Evolutionary conservation across 2,888 invertebrate genomes (phyloP), one percentile per base, ranked within the genome.

Genomic region (Dendrolimus pini): DNA sequence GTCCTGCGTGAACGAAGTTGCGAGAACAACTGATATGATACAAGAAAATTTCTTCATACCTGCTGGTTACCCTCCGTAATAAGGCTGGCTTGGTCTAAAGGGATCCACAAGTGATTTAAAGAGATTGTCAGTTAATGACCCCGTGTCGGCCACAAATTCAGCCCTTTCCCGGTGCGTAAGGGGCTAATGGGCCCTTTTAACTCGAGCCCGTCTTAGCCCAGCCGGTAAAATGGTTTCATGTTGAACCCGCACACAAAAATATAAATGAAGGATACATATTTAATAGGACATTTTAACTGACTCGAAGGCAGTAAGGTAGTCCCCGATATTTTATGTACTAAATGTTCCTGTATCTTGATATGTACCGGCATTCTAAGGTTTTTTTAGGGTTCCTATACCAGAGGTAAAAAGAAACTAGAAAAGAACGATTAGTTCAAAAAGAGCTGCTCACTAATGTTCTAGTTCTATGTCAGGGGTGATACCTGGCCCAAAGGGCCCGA

Each of bases 41-140:
- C 70, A 74, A 68, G 74, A 66, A 80, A 83, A 86, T 86, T 81
- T 81, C 85, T 85, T 86, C 82, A 85, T 86, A 83, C 73, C 74
- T 66, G 47, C 60, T 62, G 63, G 73, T 74, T 78, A 80, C 85
- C 85, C 88, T 80, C 69, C 61, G 78, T 82, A 86, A 86, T 87
- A 85, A 85, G 80, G 68, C 75, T 69, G 75, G 62, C 61, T 66
- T 69, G 75, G 77, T 67, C 80, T 77, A 71, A 65, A 64, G 79
- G 82, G 82, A 80, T 83, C 82, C 71, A 80, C 84, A 82, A 89
- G 88, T 85, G 85, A 88, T 87, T 88, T 86, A 86, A 83, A 83
- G 83, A 85, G 84, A 85, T 86, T 84, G 82, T 83, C 85, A 83
- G 85, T 82, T 86, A 85, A 88, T 85, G 83, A 81, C 80, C 69